phyloP scores from a whole-genome alignment of 2,888 invertebrate genomes.

The Neoscelio sp. region DNA sequence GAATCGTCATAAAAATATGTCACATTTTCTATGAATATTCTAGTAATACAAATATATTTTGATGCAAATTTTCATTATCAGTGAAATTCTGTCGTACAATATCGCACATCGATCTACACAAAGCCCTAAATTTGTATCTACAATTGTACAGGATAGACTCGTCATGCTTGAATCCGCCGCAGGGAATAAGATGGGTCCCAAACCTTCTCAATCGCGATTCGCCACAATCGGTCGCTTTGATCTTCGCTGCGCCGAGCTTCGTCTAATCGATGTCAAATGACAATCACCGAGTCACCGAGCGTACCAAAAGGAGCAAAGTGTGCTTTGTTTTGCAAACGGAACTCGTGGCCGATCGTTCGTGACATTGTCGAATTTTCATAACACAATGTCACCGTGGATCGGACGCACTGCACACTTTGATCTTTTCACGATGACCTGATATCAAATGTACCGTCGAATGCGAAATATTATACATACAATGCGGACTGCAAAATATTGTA shows the following conservation, averaged over 20 bases:
- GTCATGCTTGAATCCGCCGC: constrained; percentile 23
- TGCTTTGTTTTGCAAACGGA: constrained; percentile 5
- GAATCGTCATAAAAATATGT: constrained; percentile 60
- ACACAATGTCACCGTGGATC: neutral
- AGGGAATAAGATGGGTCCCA: constrained; percentile 31
- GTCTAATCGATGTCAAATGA: constrained; percentile 29
- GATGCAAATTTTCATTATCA: constrained; percentile 61
- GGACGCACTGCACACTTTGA: neutral
- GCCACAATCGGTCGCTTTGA: constrained; percentile 25
- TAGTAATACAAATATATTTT: constrained; percentile 65
- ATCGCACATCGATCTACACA: constrained; percentile 59
- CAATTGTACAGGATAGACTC: constrained; percentile 42
- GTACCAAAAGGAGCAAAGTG: constrained; percentile 32
- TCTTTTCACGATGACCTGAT: neutral
- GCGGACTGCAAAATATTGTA: constrained; percentile 27
- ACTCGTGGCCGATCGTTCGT: too few species aligned
- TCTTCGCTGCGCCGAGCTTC: constrained; percentile 20
- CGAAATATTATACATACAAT: constrained; percentile 31
- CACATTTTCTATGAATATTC: constrained; percentile 38
- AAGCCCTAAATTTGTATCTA: constrained; percentile 54
- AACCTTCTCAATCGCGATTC: constrained; percentile 22
- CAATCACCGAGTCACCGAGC: constrained; percentile 21
- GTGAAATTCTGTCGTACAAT: constrained; percentile 60
- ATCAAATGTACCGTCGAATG: constrained; percentile 27
- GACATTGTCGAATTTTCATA: neutral